Percentiles rank a stretch among this genome's conserved stretches.
These are phyloP conservation scores for Melanogrammus aeglefinus DNA, from an alignment of 2,797 vertebrate species.

Conservation along the genomic window DNA sequence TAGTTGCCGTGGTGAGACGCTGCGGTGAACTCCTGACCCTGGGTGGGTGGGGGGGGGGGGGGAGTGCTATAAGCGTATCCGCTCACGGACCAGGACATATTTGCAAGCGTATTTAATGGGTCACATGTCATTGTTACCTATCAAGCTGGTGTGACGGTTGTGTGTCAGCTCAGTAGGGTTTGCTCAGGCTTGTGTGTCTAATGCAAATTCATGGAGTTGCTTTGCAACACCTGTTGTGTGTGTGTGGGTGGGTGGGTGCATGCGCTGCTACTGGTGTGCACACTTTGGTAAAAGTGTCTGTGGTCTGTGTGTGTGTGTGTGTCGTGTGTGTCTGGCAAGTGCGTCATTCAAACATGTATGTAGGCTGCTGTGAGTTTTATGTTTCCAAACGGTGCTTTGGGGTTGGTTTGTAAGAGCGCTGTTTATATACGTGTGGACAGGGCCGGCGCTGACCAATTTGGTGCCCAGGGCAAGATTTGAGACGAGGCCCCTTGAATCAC, in stretches of 20 bases:
- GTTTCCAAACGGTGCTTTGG: neutral
- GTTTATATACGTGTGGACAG: neutral
- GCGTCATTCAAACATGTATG: neutral
- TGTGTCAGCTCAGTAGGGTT: neutral
- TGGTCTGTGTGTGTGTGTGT: neutral
- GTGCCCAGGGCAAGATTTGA: no score
- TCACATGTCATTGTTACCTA: neutral
- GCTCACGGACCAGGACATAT: neutral
- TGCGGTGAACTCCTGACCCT: slow-evolving; percentile 69
- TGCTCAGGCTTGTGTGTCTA: neutral
- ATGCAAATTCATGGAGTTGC: neutral
- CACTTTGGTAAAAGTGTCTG: neutral
- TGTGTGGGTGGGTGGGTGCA: slow-evolving; percentile 11
- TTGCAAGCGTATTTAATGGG: neutral
- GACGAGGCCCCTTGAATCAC: no score
- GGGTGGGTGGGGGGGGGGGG: slow-evolving; percentile 12
- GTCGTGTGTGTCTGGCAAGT: neutral
- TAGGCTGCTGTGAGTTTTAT: neutral
- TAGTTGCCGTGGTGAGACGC: slow-evolving; percentile 60
- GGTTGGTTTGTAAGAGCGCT: neutral
- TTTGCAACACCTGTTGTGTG: neutral
- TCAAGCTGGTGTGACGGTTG: neutral
- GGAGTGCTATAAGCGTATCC: slow-evolving; percentile 22
- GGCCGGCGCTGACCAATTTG: no score
- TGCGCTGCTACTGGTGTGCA: neutral